Evolutionary conservation across 2,113 vertebrate genomes (phyloP).

Genomic region (Tragelaphus imberbis): DNA sequence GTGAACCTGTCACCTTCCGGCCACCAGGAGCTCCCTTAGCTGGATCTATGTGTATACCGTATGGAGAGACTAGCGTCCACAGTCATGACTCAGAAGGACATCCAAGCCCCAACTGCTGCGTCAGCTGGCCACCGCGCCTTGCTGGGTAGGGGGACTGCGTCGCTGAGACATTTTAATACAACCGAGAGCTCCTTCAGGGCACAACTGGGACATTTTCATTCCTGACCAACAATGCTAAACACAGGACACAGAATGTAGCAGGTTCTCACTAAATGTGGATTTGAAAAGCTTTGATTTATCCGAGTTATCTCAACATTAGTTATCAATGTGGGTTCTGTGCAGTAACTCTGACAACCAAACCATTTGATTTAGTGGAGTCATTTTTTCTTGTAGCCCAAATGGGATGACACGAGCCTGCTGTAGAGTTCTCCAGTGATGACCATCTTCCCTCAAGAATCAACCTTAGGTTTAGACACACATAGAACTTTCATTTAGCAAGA

Average conservation of each 20-base stretch:
- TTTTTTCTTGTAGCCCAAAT: not conserved
- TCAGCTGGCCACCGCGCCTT: not conserved
- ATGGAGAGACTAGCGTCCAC: not conserved
- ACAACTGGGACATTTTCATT: fast-evolving
- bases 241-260: not conserved
- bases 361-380: not conserved
- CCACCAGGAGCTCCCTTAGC: not conserved
- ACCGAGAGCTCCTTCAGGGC: not conserved
- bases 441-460: not conserved
- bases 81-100: not conserved
- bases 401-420: not conserved
- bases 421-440: not conserved
- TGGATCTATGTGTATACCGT: fast-evolving
- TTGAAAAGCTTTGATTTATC: not conserved
- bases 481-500: not conserved
- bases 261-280: not conserved
- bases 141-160: not conserved
- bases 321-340: not conserved
- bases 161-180: not conserved
- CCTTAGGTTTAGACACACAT: not conserved
- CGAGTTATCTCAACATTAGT: not conserved
- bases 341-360: not conserved
- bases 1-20: not conserved
- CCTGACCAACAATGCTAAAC: too few relatives aligned
- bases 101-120: not conserved